These are phyloP conservation scores for Phymatocera aterrima DNA, from an alignment of 2,888 invertebrate species.

Conservation along the genomic window DNA sequence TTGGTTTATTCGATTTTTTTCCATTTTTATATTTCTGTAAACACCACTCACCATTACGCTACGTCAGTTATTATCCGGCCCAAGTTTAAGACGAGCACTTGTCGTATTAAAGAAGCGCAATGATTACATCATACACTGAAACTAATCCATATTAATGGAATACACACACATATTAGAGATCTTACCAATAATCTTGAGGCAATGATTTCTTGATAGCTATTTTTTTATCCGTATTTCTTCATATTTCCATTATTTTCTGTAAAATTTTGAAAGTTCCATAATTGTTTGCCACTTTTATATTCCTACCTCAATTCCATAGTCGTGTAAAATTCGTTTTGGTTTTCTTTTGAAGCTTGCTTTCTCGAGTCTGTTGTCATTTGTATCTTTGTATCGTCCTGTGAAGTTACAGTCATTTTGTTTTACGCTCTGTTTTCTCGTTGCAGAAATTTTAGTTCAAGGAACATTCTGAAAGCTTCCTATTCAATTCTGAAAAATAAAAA, in stretches of 20 bases:
- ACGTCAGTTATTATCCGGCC: conserved; percentile 40
- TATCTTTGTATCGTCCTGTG: background rate
- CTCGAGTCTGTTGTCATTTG: background rate
- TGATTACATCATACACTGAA: background rate
- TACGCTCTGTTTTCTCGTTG: background rate
- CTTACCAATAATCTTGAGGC: conserved; percentile 40
- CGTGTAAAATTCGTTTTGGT: background rate
- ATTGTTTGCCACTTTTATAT: background rate
- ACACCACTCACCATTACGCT: no score
- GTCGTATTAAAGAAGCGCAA: background rate
- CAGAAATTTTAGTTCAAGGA: background rate
- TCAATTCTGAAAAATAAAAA: background rate
- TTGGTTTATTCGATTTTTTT: no score
- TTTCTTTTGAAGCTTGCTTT: conserved; percentile 12
- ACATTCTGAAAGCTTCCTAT: background rate
- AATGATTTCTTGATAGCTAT: background rate
- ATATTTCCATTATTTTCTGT: background rate
- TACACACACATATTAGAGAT: no score
- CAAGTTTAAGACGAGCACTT: background rate
- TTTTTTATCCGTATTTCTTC: no score
- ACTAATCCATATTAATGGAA: conserved; percentile 30
- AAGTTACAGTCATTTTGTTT: background rate
- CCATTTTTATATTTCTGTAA: conserved; percentile 40
- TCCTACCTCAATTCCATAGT: background rate
- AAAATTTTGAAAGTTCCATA: background rate